Percentiles rank a stretch among this genome's conserved stretches.
Evolutionary conservation across 2,797 vertebrate genomes (phyloP).

Genomic region (Gallinago solitaria): DNA sequence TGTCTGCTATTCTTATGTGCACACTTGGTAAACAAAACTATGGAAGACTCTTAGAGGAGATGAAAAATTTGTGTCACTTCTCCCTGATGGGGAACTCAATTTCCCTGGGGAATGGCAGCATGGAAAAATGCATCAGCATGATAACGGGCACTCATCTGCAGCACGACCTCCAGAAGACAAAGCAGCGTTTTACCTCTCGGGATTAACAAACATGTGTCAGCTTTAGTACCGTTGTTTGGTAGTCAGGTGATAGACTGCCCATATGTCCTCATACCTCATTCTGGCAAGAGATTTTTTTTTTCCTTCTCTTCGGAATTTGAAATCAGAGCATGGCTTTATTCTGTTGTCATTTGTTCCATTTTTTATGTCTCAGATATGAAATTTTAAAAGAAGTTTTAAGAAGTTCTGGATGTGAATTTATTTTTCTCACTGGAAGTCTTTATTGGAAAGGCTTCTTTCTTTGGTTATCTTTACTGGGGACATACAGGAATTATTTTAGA

Average conservation of each 20-base stretch:
- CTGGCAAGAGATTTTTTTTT: not conserved
- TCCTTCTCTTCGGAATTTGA: not conserved
- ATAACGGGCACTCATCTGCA: constrained; percentile 25
- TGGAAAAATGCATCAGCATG: constrained; percentile 46
- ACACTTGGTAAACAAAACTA: not conserved
- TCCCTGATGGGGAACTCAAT: not conserved
- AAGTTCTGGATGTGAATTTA: not conserved
- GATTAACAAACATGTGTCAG: constrained; percentile 62
- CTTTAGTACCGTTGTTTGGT: constrained; percentile 48
- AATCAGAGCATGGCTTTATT: constrained; percentile 7
- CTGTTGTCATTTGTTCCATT: not conserved
- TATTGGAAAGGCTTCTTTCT: not conserved
- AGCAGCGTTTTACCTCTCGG: constrained; percentile 52
- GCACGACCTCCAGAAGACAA: constrained; percentile 7
- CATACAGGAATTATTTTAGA: not conserved
- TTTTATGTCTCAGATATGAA: not conserved
- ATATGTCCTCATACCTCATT: constrained; percentile 65
- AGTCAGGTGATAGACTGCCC: constrained; percentile 70
- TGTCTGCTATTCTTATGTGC: not conserved
- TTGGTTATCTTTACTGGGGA: not conserved
- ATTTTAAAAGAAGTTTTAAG: not conserved
- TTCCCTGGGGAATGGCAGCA: not conserved
- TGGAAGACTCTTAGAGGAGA: not conserved
- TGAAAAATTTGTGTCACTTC: not conserved
- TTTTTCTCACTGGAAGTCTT: not conserved